Base-by-base conservation (phyloP, 92 coral and sea anemone genomes). In the Plumapathes pennacea region DNA sequence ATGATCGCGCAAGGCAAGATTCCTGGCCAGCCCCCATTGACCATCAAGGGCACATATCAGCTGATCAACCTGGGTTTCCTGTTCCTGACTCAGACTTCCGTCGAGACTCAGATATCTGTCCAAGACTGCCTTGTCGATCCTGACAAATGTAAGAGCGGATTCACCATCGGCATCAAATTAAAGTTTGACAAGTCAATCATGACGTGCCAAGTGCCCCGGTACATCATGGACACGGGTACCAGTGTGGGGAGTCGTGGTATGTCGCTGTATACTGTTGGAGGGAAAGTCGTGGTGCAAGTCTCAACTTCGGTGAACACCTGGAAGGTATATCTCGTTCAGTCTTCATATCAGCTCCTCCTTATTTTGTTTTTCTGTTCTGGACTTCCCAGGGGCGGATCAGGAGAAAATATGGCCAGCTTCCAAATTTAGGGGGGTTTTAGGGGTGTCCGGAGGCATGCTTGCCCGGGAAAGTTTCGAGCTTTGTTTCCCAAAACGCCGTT, bases 101-200 rank as follows among this genome's bases (percentile, higher is more conserved):
- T 79, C 9, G 59, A 77, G 33, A 69, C 92, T 11, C 58, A 73
- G 25, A 57, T 94, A 5, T 60, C 74, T 12, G 25, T 54, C 18
- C 64, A 58, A 37, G 87, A 94, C 50, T 78, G 90, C 15, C 72
- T 94, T 3, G 62, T 86, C 15, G 72, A 94, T 61, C 95, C 94
- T 6, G 92, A 83, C 29, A 68, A 33, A 11, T 76, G 88, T 19
- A 38, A 42, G 10, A 48, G 33, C 10, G 99, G 99, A 4, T 78
- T 94, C 46, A 49, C 90, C 4, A 68, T 94, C 58, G 99, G 94
- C 2, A 67, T 94, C 24, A 94, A 89, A 76, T n/a, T 94, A 23
- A 79, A 86, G 24, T 24, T 94, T 18, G 94, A 94, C 42, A 60
- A 60, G 13, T 55, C 65, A 3, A 45, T 75, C 0, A 69, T 56